Evolutionary conservation across 2,888 invertebrate genomes (phyloP).

Genomic region (Dicyrtoma fusca): DNA sequence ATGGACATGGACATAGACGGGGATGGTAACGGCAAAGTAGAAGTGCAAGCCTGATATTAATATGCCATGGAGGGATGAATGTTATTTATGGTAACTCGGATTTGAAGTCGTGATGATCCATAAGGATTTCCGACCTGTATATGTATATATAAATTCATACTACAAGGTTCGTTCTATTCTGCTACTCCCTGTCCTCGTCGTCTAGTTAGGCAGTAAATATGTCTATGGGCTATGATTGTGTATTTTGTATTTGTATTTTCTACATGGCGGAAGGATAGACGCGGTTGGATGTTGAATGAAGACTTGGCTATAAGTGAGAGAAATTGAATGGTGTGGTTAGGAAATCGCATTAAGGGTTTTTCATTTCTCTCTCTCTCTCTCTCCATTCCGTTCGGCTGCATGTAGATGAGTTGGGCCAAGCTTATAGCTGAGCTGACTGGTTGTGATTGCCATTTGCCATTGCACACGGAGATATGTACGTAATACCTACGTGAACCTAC

Average conservation of each 20-base stretch:
- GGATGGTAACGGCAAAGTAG: not conserved
- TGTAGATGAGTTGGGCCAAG: slow-evolving; percentile 13
- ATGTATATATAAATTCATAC: not conserved
- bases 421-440: no score
- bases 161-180: no score
- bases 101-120: slow-evolving; percentile 9
- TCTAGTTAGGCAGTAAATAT: no score
- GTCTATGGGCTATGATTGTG: no score
- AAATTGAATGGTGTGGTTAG: slow-evolving; percentile 26
- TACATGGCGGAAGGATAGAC: not conserved
- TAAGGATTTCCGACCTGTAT: not conserved
- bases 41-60: not conserved
- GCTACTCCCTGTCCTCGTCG: no score
- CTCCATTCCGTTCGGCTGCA: not conserved
- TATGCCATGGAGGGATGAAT: not conserved
- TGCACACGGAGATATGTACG: no score
- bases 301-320: slow-evolving; percentile 20
- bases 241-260: no score
- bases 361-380: slow-evolving; percentile 5
- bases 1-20: not conserved
- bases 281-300: slow-evolving; percentile 17
- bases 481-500: no score
- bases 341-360: slow-evolving; percentile 34
- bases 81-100: not conserved
- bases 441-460: no score